Evolutionary conservation across 2,797 vertebrate genomes (phyloP).

Genomic region (Poecilia wingei): DNA sequence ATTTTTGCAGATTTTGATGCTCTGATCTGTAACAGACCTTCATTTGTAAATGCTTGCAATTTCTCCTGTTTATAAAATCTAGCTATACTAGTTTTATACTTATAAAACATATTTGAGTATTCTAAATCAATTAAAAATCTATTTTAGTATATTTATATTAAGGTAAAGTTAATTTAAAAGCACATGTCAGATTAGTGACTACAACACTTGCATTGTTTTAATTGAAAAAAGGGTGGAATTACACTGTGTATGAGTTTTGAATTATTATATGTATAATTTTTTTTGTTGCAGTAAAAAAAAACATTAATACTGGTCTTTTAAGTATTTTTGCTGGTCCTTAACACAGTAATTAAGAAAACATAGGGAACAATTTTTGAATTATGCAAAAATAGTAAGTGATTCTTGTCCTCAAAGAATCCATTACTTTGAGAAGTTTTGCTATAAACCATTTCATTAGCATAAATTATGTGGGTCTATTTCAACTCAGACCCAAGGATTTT

Average conservation of each 20-base stretch:
- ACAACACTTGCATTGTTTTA: background rate
- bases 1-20: background rate
- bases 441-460: background rate
- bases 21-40: background rate
- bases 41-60: background rate
- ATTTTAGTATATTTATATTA: background rate
- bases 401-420: background rate
- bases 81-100: background rate
- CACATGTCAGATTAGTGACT: background rate
- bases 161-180: background rate
- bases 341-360: background rate
- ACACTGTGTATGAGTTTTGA: background rate
- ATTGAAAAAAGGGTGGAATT: background rate
- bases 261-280: background rate
- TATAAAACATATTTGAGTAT: background rate
- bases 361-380: background rate
- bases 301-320: background rate
- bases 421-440: background rate
- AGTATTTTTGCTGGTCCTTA: background rate
- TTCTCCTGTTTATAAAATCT: background rate
- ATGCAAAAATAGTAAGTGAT: background rate
- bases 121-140: background rate
- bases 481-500: background rate
- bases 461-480: background rate
- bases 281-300: background rate